phyloP scores from a whole-genome alignment of 2,797 vertebrate genomes.

The Lutjanus campechanus region DNA sequence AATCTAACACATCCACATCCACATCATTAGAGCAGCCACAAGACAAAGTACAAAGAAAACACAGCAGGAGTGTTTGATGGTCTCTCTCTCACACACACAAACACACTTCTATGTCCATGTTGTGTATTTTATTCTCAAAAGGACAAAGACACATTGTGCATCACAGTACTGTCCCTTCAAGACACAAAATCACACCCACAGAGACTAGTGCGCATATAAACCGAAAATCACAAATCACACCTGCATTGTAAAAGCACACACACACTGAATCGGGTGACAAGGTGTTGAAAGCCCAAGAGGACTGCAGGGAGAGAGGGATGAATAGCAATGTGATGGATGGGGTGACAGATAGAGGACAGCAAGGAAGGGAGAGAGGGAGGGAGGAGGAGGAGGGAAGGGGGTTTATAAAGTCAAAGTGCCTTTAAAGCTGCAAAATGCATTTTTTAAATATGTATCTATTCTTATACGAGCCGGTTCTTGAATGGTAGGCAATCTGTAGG shows the following conservation, averaged over 20 bases:
- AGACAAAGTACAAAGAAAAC: constrained; percentile 24
- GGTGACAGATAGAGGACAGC: constrained; percentile 74
- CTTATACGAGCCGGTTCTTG: neutral
- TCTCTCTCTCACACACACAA: constrained; percentile 2
- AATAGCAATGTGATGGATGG: constrained; percentile 68
- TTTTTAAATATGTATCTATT: constrained; percentile 20
- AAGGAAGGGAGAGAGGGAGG: neutral
- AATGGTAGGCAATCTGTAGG: neutral
- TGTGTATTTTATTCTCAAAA: constrained; percentile 15
- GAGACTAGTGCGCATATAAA: constrained; percentile 28
- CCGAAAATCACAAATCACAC: constrained; percentile 51
- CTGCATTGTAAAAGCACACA: constrained; percentile 26
- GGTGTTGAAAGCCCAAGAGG: constrained; percentile 69
- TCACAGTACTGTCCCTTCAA: constrained; percentile 37
- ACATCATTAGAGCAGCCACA: constrained; percentile 20
- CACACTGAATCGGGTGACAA: constrained; percentile 49
- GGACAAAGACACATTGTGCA: constrained; percentile 41
- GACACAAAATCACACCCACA: constrained; percentile 52
- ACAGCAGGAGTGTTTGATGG: constrained; percentile 9
- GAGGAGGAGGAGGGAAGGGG: too few relatives aligned
- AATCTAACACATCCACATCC: neutral
- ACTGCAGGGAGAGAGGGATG: constrained; percentile 54
- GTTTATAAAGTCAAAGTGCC: constrained; percentile 33
- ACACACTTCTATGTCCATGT: constrained; percentile 3
- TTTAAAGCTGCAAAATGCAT: constrained; percentile 30